Conservation (phyloP, 2,113 vertebrate genomes). For the Himantopus leucocephalus region DNA sequence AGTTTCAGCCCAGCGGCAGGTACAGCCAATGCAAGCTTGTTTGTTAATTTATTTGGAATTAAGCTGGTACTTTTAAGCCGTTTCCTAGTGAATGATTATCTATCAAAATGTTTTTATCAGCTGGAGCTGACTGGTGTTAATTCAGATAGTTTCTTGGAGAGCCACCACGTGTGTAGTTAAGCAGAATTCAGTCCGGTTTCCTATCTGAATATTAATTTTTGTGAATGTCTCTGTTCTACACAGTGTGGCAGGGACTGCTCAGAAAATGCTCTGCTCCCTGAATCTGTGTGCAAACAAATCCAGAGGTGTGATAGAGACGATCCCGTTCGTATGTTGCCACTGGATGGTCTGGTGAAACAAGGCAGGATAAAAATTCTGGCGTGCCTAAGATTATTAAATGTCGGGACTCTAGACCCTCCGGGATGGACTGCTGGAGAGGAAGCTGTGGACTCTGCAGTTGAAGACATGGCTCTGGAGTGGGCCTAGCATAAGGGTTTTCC, state of each 20-base stretch:
- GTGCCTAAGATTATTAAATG: neutral
- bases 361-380: neutral
- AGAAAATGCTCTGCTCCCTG: neutral
- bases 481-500: fast-evolving
- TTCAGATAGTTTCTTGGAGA: neutral
- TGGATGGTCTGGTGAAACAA: neutral
- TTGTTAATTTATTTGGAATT: neutral
- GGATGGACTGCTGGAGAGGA: neutral
- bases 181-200: neutral
- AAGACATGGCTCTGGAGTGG: neutral
- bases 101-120: neutral
- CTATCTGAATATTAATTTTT: neutral
- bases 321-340: neutral
- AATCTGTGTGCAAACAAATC: neutral
- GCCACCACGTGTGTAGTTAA: neutral
- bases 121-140: neutral
- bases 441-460: neutral
- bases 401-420: neutral
- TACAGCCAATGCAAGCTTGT: neutral
- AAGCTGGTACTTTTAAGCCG: neutral
- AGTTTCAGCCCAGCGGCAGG: neutral
- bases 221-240: neutral
- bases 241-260: neutral
- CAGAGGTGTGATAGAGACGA: fast-evolving
- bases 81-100: neutral